Base-by-base conservation (phyloP, 2,797 vertebrate species). In the Lacerta bilineata region DNA sequence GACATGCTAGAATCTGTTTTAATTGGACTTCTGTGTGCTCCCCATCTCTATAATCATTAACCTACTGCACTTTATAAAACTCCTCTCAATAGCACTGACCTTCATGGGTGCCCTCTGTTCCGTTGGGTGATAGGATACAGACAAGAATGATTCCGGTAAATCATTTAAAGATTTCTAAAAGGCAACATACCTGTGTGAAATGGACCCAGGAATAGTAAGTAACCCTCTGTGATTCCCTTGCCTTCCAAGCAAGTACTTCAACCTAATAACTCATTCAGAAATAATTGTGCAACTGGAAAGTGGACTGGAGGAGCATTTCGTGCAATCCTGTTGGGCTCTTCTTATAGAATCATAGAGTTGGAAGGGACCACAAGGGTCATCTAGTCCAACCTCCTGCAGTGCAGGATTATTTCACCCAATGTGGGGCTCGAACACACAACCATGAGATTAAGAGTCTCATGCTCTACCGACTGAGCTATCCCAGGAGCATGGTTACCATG, bases 1-100 rank as follows among this genome's bases (percentile, higher is more conserved):
- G n/a, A 8, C 29, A n/a, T 33, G 50, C 75, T 72, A 18, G 36
- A 79, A 88, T 80, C 25, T 72, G 39, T 74, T 88, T 74, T 36
- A 46, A 46, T 33, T 27, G 29, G 68, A 11, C 15, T 3, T 72
- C 71, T 15, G 50, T 55, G 50, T 55, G 50, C 50, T 78, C 71
- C n/a, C 27, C 69, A 15, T 6, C 68, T 64, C 13, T 33, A 33
- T 64, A 72, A 84, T 46, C 20, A 61, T 80, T 74, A 80, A 72
- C n/a, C 36, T 78, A 9, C 8, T 50, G 43, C 20, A 46, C 27
- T 83, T 84, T 41, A 23, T 83, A 36, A 88, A 39, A 84, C 43
- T 78, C 4, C 39, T 7, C 84, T 79, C 78, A 25, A 43, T 15
- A 79, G 20, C 64, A 43, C 2, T 17, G 80, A 50, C 13, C 72